Evolutionary conservation across 23 tunicate species (phyloP), one percentile per base, ranked within the genome.

Genomic region (Aplidium turbinatum): DNA sequence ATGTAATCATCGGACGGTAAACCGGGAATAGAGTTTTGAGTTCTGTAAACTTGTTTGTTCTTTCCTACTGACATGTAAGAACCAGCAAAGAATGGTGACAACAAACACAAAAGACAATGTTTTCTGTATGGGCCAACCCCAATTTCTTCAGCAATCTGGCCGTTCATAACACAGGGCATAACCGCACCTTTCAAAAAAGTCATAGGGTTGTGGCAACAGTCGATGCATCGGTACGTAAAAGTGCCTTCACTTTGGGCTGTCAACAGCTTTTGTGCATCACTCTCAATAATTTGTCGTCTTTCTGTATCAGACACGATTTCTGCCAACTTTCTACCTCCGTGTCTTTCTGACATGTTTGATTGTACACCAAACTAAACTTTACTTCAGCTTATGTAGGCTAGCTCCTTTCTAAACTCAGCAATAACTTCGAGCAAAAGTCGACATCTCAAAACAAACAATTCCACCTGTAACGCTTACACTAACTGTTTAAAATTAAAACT

Each of bases 171-270:
- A 35, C 96, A 88, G 19, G 96, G 96, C 19, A 61, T 38, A 7
- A 88, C 19, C 9, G 69, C 16, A 9, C 83, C 67, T 68, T 76
- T 68, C 31, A 88, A 57, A 28, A 42, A 79, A 13, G 70, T 55
- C 31, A 31, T 20, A n/a, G 87, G 87, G 33, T 76, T 48, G 33
- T 67, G 56, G 25, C 76, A 73, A 56, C 75, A 72, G 48, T 88
- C 96, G 30, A 88, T 79, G 31, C 73, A 60, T 29, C 96, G 62
- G 58, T 67, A 88, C 0, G 96, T 88, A 76, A 88, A 88, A 42
- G 46, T 56, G 2, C 85, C 87, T 40, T 75, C 87, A n/a, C 96
- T 57, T 42, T 88, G 96, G 2, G 63, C 48, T 9, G 66, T 71
- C 4, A 88, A 78, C 33, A 88, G 48, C 57, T 60, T 62, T 35